phyloP scores from a whole-genome alignment of 2,888 invertebrate genomes.

The Rhabditoides inermis region DNA sequence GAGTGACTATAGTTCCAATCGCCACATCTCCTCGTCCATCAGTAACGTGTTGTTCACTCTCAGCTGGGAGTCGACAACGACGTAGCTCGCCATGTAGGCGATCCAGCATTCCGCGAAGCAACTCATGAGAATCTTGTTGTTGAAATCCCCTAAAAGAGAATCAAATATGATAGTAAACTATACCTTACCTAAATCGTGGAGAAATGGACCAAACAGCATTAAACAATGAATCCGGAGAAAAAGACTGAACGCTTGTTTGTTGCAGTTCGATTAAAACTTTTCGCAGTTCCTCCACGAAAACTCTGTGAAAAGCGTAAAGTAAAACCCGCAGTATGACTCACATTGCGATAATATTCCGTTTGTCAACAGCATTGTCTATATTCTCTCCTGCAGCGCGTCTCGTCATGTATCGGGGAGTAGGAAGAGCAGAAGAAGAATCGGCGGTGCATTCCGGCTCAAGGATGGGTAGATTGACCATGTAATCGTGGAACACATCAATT shows the following conservation, averaged over 20 bases:
- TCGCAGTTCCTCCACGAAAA: conserved; percentile 71
- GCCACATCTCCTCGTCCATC: too few relatives aligned
- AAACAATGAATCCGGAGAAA: conserved; percentile 73
- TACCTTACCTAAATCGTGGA: conserved; percentile 64
- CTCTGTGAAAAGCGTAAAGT: conserved; percentile 55
- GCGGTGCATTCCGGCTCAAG: conserved; percentile 59
- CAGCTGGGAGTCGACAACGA: conserved; percentile 18
- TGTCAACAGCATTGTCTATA: too few relatives aligned
- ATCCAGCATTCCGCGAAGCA: conserved; percentile 73
- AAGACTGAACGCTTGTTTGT: conserved; percentile 66
- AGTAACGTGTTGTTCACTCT: too few relatives aligned
- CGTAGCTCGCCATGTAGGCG: conserved; percentile 69
- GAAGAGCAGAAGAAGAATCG: too few relatives aligned
- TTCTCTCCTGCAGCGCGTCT: too few relatives aligned
- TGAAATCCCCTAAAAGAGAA: conserved; percentile 64
- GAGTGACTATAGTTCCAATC: too few relatives aligned
- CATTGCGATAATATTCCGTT: too few relatives aligned
- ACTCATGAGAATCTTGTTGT: conserved; percentile 79
- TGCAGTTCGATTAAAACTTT: conserved; percentile 68
- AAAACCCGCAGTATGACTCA: too few relatives aligned
- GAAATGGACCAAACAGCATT: conserved; percentile 76
- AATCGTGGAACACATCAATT: conserved; percentile 74
- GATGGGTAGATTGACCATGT: conserved; percentile 70
- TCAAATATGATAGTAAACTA: conserved; percentile 2
- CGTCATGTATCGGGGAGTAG: too few relatives aligned